These are phyloP conservation scores for Drosophila lacicola DNA, from an alignment of 2,888 invertebrate genomes.

Conservation along the genomic window DNA sequence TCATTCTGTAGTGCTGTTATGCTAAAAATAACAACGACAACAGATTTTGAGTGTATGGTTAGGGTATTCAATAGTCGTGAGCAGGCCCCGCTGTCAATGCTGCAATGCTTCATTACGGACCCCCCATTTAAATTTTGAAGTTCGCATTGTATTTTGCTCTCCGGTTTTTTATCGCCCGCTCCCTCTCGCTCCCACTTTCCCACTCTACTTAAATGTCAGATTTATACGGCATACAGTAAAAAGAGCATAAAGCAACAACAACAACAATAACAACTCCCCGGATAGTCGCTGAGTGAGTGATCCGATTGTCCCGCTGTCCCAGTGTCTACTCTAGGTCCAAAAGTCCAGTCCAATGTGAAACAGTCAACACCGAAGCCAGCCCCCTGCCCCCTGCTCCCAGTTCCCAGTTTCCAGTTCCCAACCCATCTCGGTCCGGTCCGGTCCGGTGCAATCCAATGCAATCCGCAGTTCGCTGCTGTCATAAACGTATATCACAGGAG, in stretches of 20 bases:
- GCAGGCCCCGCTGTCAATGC: neutral
- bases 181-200: neutral
- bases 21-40: too few relatives aligned
- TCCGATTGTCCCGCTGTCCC: conserved; percentile 26
- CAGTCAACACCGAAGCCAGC: conserved; percentile 31
- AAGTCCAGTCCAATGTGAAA: conserved; percentile 30
- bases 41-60: too few relatives aligned
- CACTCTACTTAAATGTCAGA: conserved; percentile 55
- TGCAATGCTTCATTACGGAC: conserved; percentile 31
- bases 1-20: neutral
- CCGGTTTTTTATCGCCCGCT: neutral
- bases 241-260: conserved; percentile 37
- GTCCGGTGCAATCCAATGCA: conserved; percentile 30
- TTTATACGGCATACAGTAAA: conserved; percentile 63
- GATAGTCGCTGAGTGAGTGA: conserved; percentile 45
- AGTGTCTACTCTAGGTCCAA: conserved; percentile 15
- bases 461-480: conserved; percentile 40
- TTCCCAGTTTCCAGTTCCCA: too few relatives aligned
- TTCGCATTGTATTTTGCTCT: conserved; percentile 29
- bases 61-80: neutral
- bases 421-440: neutral
- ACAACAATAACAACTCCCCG: conserved; percentile 43
- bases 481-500: conserved; percentile 26
- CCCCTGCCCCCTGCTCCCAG: conserved; percentile 2
- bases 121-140: conserved; percentile 47